Evolutionary conservation across 92 coral and sea anemone genomes (phyloP), one percentile per base, ranked within the genome.

Genomic region (Phenganax subtilis): DNA sequence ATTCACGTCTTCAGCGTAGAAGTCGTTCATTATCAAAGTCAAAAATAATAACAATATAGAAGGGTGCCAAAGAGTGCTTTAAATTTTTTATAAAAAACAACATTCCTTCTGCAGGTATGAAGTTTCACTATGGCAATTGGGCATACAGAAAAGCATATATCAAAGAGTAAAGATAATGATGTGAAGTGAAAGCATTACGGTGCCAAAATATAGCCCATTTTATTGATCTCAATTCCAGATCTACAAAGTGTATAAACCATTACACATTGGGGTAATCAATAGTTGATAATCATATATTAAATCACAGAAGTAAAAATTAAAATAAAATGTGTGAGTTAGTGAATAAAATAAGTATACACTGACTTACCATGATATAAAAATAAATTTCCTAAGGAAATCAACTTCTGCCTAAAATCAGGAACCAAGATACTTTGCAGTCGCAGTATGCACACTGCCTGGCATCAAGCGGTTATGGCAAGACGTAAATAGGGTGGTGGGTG

Each of bases 1-100:
- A 47, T 56, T 44, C 58, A 72, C 77, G 77, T 72, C 77, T 47
- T 72, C 77, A 72, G 77, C 57, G 59, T 72, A 72, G 14, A 72
- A 10, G 10, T 72, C 77, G 77, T 6, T 58, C 57, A 72, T 47
- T 72, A 47, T 6, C 77, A 72, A 71, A 72, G 77, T 72, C 58
- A 72, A 17, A 72, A 47, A 8, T 47, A 72, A 6, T 72, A 44
- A 72, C 28, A 72, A 6, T 47, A 47, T 72, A 56, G 58, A 72
- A 58, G 77, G 77, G 77, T 58, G 77, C 77, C 52, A 47, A 29
- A 54, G 54, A 51, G 28, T 51, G 74, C 74, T 68, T 68, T 68
- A 44, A 30, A 51, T 70, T 70, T 28, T 70, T 29, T 52, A 28
- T 70, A 29, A 29, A 37, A 37, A 70, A 70, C 15, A 70, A 6